Evolutionary conservation across 2,888 invertebrate species (phyloP).

Genomic region (Pterostichus madidus): DNA sequence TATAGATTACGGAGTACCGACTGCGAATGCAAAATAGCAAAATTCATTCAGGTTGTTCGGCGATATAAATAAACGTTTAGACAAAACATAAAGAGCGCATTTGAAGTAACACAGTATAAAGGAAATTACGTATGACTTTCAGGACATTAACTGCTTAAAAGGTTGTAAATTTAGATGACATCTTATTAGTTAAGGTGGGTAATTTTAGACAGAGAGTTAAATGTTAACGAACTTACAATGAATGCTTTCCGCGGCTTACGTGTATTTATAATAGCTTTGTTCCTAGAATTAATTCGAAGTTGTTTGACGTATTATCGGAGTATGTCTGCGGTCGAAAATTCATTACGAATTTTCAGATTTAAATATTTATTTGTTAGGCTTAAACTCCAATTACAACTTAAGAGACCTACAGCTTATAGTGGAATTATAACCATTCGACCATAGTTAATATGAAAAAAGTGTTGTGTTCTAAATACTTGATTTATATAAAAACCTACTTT

Average conservation of each 20-base stretch:
- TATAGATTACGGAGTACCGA: too few species aligned
- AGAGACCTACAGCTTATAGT: too few species aligned
- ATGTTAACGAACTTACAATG: slow-evolving; percentile 10
- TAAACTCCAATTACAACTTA: too few species aligned
- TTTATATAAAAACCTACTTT: too few species aligned
- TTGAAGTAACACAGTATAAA: slow-evolving; percentile 21
- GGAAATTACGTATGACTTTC: slow-evolving; percentile 30
- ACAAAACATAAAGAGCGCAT: slow-evolving; percentile 19
- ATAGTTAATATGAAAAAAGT: too few species aligned
- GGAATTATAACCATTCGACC: too few species aligned
- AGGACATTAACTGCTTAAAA: slow-evolving; percentile 31
- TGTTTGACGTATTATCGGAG: not conserved
- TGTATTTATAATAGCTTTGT: not conserved
- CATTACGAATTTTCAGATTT: too few species aligned
- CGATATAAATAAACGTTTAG: slow-evolving; percentile 33
- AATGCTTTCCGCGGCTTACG: not conserved
- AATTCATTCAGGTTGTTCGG: not conserved
- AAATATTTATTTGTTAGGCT: too few species aligned
- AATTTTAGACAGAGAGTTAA: slow-evolving; percentile 23
- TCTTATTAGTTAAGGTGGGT: slow-evolving; percentile 7
- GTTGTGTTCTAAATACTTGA: too few species aligned
- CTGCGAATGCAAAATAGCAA: not conserved
- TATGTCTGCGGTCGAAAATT: too few species aligned
- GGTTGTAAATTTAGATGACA: slow-evolving; percentile 43
- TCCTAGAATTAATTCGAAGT: not conserved